Base-by-base conservation (phyloP, 64 coral and sea anemone species). In the Montipora sp. region DNA sequence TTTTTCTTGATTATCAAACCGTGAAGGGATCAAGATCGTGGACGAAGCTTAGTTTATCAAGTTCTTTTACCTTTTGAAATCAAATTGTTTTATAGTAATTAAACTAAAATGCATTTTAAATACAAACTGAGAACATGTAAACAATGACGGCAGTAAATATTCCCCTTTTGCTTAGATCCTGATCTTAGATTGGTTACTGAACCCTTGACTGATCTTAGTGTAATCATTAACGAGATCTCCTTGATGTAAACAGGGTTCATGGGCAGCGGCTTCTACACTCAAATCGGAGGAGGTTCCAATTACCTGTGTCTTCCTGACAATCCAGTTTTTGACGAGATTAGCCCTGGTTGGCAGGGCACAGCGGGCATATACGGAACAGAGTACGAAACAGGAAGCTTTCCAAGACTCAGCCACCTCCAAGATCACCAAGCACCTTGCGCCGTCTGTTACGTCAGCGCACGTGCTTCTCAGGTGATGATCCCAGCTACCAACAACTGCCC, bases 401-500 rank as follows among this genome's bases (percentile, higher is more conserved):
- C 16, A 21, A 58, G 75, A 51, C 51, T 80, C 16, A 57, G 3
- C 20, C 67, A 65, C 46, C 55, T 80, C 14, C 5, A 87, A 9
- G 1, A 93, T 4, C 91, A 88, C 16, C 75, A 93, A 4, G 91
- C 91, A 50, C 91, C 91, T 2, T 93, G 83, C 22, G 75, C 83
- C 47, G 74, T 72, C 20, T 93, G 91, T 36, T 80, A 93, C 24
- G 83, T 78, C 20, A 80, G 48, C 12, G 72, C 83, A 75, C 91
- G 91, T 27, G 86, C 75, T 23, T 77, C 76, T 0, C 84, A 93
- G 12, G 7, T 93, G 15, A 87, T 93, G 91, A 93, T 93, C 47
- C 91, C 83, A 36, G 91, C 57, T 51, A 88, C 91, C 13, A 76
- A 88, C 75, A 73, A 22, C 75, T 93, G 91, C 20, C 84, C 91